A percentile compares a stretch with the other conserved stretches of the same genome.
Conservation (phyloP, 2,797 vertebrate species). For the Anableps anableps region DNA sequence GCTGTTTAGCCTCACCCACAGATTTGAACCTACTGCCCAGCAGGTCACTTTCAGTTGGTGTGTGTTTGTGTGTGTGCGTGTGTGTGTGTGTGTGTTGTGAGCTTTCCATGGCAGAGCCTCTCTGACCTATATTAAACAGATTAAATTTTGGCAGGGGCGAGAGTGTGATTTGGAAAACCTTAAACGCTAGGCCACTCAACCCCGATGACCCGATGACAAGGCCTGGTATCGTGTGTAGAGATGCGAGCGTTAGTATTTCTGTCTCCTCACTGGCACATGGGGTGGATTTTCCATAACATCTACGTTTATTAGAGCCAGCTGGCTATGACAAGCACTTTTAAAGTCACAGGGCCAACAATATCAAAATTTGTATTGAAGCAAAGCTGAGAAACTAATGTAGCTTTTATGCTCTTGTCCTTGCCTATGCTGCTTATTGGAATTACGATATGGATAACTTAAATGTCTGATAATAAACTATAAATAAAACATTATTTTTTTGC, state of each 20-base stretch:
- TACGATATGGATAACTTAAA: conserved; percentile 4
- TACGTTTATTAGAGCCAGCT: conserved; percentile 76
- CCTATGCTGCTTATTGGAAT: conserved; percentile 9
- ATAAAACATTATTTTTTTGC: conserved; percentile 9
- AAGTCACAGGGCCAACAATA: conserved; percentile 66
- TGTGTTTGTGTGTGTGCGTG: conserved; percentile 14
- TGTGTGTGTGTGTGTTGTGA: conserved; percentile 29
- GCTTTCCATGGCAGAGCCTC: conserved; percentile 50
- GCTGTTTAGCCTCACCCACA: conserved; percentile 31
- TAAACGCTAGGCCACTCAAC: conserved; percentile 70
- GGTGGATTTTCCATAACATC: conserved; percentile 81
- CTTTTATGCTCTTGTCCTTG: conserved; percentile 22
- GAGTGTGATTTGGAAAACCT: conserved; percentile 72
- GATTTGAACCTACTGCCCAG: conserved; percentile 21
- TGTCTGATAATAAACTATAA: conserved; percentile 3
- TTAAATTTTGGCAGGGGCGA: conserved; percentile 58
- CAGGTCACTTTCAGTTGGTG: conserved; percentile 30
- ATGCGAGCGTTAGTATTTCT: conserved; percentile 77
- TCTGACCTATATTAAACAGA: conserved; percentile 65
- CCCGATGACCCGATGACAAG: conserved; percentile 73
- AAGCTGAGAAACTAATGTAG: conserved; percentile 45
- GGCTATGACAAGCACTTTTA: conserved; percentile 59
- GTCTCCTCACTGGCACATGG: conserved; percentile 74
- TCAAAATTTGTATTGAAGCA: conserved; percentile 55
- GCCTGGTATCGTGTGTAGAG: conserved; percentile 78